Evolutionary conservation across 2,797 vertebrate genomes (phyloP), one percentile per base, ranked within the genome.

Genomic region (Characodon lateralis): DNA sequence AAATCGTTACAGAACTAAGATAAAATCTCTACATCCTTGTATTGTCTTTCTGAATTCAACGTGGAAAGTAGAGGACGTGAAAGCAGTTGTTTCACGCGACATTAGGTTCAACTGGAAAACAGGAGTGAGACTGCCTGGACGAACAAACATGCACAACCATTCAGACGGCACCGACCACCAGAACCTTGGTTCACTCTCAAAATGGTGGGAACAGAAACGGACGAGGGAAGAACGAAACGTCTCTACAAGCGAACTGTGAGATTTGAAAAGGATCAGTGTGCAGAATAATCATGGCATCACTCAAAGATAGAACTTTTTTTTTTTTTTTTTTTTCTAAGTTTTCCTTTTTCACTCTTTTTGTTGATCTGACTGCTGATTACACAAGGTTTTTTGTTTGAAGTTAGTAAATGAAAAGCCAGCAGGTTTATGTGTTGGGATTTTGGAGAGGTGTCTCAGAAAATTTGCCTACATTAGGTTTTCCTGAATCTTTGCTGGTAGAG

Each of bases 111-210:
- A 95, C 94, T 95, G 95, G 94, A 93, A 93, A 92, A 92, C 94
- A 97, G 96, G 94, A 93, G 96, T 90, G 96, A 93, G 91, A 93
- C 95, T 95, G 94, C 95, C 90, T 95, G 93, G 96, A 97, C 96
- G 89, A 96, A 97, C 96, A 96, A 92, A 97, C 97, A 96, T 97
- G 96, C 96, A 97, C 97, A 96, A 96, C 95, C 97, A 96, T 95
- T 97, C 96, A 91, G 95, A 98, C 96, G 95, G 94, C 95, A 90
- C 96, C 95, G 92, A 94, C 96, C 97, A 91, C 78, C 86, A 91
- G 90, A 87, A 97, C 93, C 96, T 96, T 95, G 96, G 89, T 95
- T 96, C 95, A 95, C 96, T 96, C 91, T 95, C 94, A 95, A 94
- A 63, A 95, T 92, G 81, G 81, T 83, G 88, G 88, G 87, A 92